phyloP scores from a whole-genome alignment of 2,113 vertebrate species.

The Semicossyphus pulcher region DNA sequence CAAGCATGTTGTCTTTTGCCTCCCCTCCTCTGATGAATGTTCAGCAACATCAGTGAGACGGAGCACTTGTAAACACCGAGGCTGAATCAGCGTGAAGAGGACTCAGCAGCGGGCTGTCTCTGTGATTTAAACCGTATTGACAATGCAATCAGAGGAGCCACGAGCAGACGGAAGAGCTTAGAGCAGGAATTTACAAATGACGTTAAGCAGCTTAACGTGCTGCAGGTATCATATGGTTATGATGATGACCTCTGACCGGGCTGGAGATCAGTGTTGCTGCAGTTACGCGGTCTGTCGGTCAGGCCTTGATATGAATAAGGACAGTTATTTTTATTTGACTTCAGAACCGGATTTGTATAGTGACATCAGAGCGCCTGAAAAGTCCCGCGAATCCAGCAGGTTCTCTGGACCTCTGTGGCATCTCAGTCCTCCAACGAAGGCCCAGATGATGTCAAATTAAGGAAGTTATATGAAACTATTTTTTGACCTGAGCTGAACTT shows the following conservation, averaged over 20 bases:
- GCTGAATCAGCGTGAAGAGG: constrained; percentile 26
- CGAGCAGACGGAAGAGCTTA: constrained; percentile 46
- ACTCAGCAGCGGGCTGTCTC: constrained; percentile 41
- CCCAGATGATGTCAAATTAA: not conserved
- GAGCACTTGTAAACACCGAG: not conserved
- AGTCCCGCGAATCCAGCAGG: not conserved
- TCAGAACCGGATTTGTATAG: not conserved
- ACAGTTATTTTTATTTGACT: not conserved
- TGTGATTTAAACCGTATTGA: constrained; percentile 57
- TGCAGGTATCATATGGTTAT: constrained; percentile 65
- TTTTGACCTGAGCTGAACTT: not conserved
- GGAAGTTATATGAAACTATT: not conserved
- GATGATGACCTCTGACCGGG: constrained; percentile 34
- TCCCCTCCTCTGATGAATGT: not conserved
- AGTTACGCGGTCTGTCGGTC: not conserved
- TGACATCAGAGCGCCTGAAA: too few relatives aligned
- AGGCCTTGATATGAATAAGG: not conserved
- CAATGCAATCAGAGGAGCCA: constrained; percentile 29
- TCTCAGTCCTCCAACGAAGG: too few relatives aligned
- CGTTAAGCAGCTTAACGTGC: constrained; percentile 71
- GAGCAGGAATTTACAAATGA: constrained; percentile 61
- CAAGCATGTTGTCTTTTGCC: not conserved
- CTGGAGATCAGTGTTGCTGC: not conserved
- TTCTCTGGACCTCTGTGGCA: not conserved
- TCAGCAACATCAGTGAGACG: constrained; percentile 3